Conservation (phyloP, 2,113 vertebrate species). For the Elephantulus edwardii region DNA sequence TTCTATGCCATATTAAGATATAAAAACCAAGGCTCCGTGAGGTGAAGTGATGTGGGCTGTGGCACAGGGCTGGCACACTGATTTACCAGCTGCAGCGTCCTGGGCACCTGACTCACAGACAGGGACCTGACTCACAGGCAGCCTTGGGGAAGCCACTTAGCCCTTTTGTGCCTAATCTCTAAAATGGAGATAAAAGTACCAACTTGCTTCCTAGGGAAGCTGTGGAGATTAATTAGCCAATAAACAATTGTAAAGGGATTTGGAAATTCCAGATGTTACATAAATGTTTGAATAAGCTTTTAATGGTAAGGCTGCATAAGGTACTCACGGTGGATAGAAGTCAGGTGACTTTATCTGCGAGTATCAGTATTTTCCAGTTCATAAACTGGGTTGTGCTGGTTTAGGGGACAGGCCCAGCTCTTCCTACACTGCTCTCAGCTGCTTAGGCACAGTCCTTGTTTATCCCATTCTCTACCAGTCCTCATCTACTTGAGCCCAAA, state of each 20-base stretch:
- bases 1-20: background rate
- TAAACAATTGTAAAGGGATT: conserved; percentile 62
- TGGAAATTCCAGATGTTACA: conserved; percentile 65
- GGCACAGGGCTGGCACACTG: background rate
- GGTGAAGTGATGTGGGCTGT: background rate
- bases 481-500: background rate
- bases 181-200: conserved; percentile 45
- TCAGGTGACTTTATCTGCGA: conserved; percentile 30
- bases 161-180: conserved; percentile 59
- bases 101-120: conserved; percentile 31
- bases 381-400: conserved; percentile 18
- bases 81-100: background rate
- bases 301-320: conserved; percentile 50
- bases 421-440: background rate
- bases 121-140: conserved; percentile 40
- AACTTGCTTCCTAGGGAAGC: conserved; percentile 56
- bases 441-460: background rate
- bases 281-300: conserved; percentile 63
- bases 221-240: conserved; percentile 62
- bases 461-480: background rate
- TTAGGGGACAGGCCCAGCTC: background rate
- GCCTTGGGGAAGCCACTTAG: conserved; percentile 51
- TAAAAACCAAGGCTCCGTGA: background rate
- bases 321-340: background rate
- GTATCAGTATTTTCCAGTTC: background rate